Percentiles rank a stretch among this genome's conserved stretches.
These are phyloP conservation scores for Mylabris sibirica DNA, from an alignment of 2,888 invertebrate genomes.

Conservation along the genomic window DNA sequence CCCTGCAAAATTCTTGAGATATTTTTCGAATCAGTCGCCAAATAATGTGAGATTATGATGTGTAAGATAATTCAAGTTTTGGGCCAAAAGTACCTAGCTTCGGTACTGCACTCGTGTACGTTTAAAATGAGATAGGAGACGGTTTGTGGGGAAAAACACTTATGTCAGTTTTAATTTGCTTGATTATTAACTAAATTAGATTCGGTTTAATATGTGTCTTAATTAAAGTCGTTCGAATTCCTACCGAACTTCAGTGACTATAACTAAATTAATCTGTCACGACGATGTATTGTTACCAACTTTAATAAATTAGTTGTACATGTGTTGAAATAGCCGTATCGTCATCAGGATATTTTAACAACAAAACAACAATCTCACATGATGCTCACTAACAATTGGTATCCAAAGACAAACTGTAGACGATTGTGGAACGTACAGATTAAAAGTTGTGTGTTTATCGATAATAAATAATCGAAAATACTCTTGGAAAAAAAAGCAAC, in stretches of 20 bases:
- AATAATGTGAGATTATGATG: too few relatives aligned
- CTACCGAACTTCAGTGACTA: neutral
- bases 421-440: neutral
- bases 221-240: constrained; percentile 2
- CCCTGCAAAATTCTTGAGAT: too few relatives aligned
- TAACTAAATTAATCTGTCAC: constrained; percentile 1
- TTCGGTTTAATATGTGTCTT: neutral
- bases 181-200: too few relatives aligned
- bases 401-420: neutral
- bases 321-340: neutral
- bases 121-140: too few relatives aligned
- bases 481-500: neutral
- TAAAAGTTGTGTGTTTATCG: neutral
- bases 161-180: neutral
- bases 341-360: neutral
- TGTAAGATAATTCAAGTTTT: too few relatives aligned
- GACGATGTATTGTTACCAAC: neutral
- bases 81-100: too few relatives aligned
- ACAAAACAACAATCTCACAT: neutral
- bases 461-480: constrained; percentile 27
- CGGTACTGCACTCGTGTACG: too few relatives aligned
- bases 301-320: neutral
- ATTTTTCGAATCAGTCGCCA: too few relatives aligned
- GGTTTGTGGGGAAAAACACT: too few relatives aligned
- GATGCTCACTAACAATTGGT: too few relatives aligned